Evolutionary conservation across 2,797 vertebrate species (phyloP).

Genomic region (Gymnocypris eckloni): DNA sequence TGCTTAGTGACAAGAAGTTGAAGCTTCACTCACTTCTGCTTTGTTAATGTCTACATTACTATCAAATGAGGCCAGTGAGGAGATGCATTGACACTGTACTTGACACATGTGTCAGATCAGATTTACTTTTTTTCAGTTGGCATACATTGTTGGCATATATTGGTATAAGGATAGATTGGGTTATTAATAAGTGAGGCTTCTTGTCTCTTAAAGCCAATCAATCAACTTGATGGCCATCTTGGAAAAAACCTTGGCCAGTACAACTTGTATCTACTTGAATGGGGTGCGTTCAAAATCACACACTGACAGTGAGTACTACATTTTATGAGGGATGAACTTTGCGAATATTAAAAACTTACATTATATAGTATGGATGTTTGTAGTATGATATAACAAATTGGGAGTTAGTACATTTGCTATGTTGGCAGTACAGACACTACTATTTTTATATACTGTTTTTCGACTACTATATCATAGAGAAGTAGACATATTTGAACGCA

Average conservation of each 20-base stretch:
- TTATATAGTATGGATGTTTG: not conserved
- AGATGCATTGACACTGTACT: not conserved
- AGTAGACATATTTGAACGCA: not conserved
- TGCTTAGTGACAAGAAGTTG: constrained; percentile 35
- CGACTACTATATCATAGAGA: not conserved
- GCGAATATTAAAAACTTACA: not conserved
- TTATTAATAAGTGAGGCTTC: not conserved
- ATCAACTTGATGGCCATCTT: not conserved
- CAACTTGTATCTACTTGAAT: not conserved
- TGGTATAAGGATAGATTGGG: not conserved
- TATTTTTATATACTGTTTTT: not conserved
- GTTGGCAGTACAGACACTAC: not conserved
- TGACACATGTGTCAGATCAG: constrained; percentile 9
- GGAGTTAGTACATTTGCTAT: not conserved
- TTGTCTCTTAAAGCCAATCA: not conserved
- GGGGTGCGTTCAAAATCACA: not conserved
- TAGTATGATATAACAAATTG: not conserved
- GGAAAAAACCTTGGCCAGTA: not conserved
- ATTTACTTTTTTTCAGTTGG: not conserved
- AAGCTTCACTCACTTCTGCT: constrained; percentile 38
- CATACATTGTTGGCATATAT: not conserved
- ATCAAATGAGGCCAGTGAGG: constrained; percentile 19
- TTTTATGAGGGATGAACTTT: not conserved
- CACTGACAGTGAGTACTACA: not conserved
- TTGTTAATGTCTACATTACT: constrained; percentile 27